Base-by-base conservation (phyloP, 37 sponge, comb jelly and placozoan species). In the Halichondria panicea region DNA sequence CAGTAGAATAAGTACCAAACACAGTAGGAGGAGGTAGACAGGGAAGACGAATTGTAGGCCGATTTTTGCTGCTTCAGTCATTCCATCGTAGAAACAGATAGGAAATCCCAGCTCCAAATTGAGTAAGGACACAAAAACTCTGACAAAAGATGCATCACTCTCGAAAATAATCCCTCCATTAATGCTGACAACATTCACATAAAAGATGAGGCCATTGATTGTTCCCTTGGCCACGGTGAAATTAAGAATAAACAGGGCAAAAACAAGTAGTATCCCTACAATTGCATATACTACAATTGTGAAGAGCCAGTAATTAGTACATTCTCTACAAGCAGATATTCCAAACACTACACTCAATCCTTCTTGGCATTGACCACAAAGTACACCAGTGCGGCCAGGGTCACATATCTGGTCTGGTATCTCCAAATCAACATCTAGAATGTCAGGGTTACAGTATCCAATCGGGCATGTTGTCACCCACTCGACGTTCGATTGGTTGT, bases 11-110 rank as follows among this genome's bases (percentile, higher is more conserved):
- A 83, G 69, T 11, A 11, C 43, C 18, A 66, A 9, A 11, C 72
- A 35, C 6, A 89, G 39, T 19, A 71, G 36, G 63, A 89, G 43
- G 55, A 89, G 69, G 43, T 89, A 89, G 21, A 68, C 33, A 3
- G 89, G 89, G 45, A 89, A 89, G 43, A 83, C 62, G 46, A 64
- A 78, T 63, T 78, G 79, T 22, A 89, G 70, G 8, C 65, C 72
- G 21, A 45, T 63, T 43, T 79, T 89, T 3, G 55, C 60, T n/a
- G 63, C 57, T 32, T 89, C 84, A 58, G 55, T 65, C 84, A 83
- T 89, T 6, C 84, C 89, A 68, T 89, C 75, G 48, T 46, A 89
- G 56, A 89, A 89, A 31, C 89, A 89, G 22, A 81, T 45, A 41
- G 77, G 83, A 57, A 77, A 57, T 11, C 83, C 89, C n/a, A 77